A percentile compares a stretch with the other conserved stretches of the same genome.
These are phyloP conservation scores for Luehdorfia chinensis DNA, from an alignment of 1,140 invertebrate genomes.

Conservation along the genomic window DNA sequence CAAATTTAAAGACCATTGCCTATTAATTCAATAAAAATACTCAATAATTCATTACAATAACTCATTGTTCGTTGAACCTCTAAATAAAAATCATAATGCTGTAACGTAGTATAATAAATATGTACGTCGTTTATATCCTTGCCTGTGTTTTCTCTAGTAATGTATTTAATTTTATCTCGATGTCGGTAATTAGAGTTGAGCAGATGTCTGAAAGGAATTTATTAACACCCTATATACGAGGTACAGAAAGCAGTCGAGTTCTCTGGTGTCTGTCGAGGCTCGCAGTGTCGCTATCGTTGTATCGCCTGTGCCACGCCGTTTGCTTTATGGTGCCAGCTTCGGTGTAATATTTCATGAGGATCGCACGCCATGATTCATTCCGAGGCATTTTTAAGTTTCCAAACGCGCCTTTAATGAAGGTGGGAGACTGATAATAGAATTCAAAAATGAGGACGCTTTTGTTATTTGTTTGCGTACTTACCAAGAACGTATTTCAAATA, in stretches of 20 bases:
- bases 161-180: constrained; percentile 12
- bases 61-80: too few species aligned
- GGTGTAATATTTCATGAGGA: constrained; percentile 74
- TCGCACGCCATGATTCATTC: constrained; percentile 74
- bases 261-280: constrained; percentile 64
- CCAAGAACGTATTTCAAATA: constrained; percentile 11
- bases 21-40: too few species aligned
- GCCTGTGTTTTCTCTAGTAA: too few species aligned
- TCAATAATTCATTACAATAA: too few species aligned
- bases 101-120: too few species aligned
- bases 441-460: constrained; percentile 32
- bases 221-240: constrained; percentile 50
- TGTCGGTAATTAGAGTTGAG: constrained; percentile 15
- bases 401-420: constrained; percentile 68
- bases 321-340: constrained; percentile 74
- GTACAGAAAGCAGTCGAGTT: constrained; percentile 57
- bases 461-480: constrained; percentile 29
- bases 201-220: constrained; percentile 10
- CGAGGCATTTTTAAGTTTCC: constrained; percentile 67
- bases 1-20: too few species aligned
- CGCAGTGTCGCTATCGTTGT: constrained; percentile 73
- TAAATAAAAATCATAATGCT: too few species aligned
- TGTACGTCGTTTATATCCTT: too few species aligned
- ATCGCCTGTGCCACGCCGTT: constrained; percentile 71
- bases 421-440: constrained; percentile 59